These are phyloP conservation scores for Passer domesticus DNA, from an alignment of 2,113 vertebrate genomes.

Conservation along the genomic window DNA sequence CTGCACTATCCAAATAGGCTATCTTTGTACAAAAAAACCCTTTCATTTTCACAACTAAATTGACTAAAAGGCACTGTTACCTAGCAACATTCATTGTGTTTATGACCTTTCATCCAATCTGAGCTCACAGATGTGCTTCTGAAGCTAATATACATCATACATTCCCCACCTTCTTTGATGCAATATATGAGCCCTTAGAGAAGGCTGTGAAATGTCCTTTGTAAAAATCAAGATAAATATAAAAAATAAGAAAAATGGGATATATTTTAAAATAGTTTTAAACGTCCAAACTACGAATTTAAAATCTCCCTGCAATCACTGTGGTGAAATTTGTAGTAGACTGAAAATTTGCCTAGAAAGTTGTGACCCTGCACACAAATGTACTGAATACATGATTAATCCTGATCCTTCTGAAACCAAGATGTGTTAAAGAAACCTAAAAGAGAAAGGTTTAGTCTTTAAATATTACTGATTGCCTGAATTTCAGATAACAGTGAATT, in stretches of 20 bases:
- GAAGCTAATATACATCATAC: conserved; percentile 81
- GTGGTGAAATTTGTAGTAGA: not conserved
- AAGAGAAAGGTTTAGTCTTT: not conserved
- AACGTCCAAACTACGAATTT: conserved; percentile 11
- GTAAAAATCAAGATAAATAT: conserved; percentile 49
- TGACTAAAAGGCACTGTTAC: conserved; percentile 85
- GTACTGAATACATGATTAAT: not conserved
- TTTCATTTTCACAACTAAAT: conserved; percentile 84
- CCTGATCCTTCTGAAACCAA: not conserved
- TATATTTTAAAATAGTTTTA: conserved; percentile 35
- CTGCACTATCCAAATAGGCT: conserved; percentile 79
- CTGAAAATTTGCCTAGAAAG: not conserved
- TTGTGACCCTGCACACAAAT: not conserved
- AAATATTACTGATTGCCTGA: not conserved
- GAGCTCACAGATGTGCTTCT: conserved; percentile 82
- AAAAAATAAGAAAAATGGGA: conserved; percentile 1
- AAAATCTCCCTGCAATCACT: not conserved
- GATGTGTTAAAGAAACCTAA: not conserved
- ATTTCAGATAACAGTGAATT: not conserved
- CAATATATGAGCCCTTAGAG: conserved; percentile 45
- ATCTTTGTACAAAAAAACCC: conserved; percentile 78
- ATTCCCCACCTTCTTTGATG: conserved; percentile 67
- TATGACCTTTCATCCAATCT: conserved; percentile 84
- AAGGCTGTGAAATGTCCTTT: conserved; percentile 52
- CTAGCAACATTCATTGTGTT: conserved; percentile 87